Evolutionary conservation across 2,113 vertebrate genomes (phyloP).

Genomic region (Rhynchomys soricoides): DNA sequence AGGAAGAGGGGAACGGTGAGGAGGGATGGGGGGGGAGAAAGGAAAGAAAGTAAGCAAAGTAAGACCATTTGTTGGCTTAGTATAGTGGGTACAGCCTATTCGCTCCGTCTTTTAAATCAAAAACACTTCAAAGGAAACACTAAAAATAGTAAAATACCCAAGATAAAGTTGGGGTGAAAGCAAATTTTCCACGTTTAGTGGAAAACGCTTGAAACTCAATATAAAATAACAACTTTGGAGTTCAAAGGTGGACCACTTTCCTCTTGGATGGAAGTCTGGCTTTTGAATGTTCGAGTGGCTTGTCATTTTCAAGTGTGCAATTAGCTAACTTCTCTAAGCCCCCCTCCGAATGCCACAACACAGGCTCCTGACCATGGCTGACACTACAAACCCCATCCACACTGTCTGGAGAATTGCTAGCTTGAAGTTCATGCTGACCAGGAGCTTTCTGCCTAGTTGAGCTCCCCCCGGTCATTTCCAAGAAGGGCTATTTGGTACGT

Average conservation of each 20-base stretch:
- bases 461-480: slow-evolving; percentile 40
- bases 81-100: slow-evolving; percentile 13
- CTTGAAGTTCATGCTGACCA: slow-evolving; percentile 64
- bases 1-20: too few relatives aligned
- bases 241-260: slow-evolving; percentile 76
- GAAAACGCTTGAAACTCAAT: slow-evolving; percentile 73
- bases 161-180: slow-evolving; percentile 30
- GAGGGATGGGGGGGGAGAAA: neutral
- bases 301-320: slow-evolving; percentile 78
- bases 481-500: slow-evolving; percentile 48
- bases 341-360: slow-evolving; percentile 76
- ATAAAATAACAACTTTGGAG: slow-evolving; percentile 70
- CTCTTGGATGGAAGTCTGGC: slow-evolving; percentile 68
- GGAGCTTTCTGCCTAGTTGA: slow-evolving; percentile 68
- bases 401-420: slow-evolving; percentile 56
- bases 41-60: neutral
- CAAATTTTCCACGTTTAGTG: slow-evolving; percentile 69
- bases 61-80: neutral
- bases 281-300: slow-evolving; percentile 77
- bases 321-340: slow-evolving; percentile 78
- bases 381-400: slow-evolving; percentile 43
- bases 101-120: slow-evolving; percentile 31
- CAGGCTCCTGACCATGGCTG: slow-evolving; percentile 66
- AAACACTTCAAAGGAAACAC: slow-evolving; percentile 57
- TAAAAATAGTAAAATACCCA: slow-evolving; percentile 61